phyloP scores from a whole-genome alignment of 2,797 vertebrate genomes.

The Buceros bicornis region DNA sequence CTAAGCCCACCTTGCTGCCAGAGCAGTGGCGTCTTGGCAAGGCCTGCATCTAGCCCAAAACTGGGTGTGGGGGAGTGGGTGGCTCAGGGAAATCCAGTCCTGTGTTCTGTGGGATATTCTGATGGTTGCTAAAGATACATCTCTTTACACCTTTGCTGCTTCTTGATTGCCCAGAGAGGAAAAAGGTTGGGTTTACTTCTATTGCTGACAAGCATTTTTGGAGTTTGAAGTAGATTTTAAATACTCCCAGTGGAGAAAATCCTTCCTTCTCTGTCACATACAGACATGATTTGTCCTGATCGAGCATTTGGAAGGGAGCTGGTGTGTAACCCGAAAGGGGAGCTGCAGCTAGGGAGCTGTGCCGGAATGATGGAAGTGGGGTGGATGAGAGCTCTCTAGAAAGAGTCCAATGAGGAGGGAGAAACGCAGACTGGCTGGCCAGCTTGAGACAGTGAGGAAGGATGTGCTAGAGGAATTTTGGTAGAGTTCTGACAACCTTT shows the following conservation, averaged over 20 bases:
- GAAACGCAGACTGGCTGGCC: neutral
- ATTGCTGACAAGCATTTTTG: neutral
- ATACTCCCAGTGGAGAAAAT: neutral
- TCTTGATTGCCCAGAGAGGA: neutral
- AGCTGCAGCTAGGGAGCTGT: neutral
- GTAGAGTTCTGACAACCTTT: neutral
- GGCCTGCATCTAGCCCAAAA: neutral
- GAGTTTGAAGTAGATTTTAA: neutral
- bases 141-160: neutral
- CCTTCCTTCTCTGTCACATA: neutral
- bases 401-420: neutral
- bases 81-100: neutral
- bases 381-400: neutral
- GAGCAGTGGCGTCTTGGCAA: neutral
- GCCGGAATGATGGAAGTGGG: neutral
- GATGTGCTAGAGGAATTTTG: neutral
- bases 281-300: neutral
- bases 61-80: accelerated
- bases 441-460: neutral
- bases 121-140: neutral
- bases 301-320: neutral
- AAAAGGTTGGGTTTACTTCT: neutral
- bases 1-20: neutral
- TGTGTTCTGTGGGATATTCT: neutral
- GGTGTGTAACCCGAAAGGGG: neutral